A percentile compares a stretch with the other conserved stretches of the same genome.
phyloP scores from a whole-genome alignment of 2,888 invertebrate species.

The Clivina fossor region DNA sequence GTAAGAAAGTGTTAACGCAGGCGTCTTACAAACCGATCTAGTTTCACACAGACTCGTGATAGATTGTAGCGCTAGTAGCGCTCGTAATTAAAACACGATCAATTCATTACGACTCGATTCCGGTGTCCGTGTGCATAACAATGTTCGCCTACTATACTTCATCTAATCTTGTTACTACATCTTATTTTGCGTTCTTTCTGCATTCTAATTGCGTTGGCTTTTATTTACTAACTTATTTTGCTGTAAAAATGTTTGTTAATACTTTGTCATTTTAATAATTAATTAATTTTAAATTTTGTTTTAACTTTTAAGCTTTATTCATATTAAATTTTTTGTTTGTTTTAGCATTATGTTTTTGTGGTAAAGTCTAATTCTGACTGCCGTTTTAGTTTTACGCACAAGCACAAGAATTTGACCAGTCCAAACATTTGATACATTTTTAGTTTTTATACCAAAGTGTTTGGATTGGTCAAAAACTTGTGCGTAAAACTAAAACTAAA shows the following conservation, averaged over 20 bases:
- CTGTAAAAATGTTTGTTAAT: neutral
- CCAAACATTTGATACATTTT: too few species aligned
- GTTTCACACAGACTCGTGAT: slow-evolving; percentile 23
- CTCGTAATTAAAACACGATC: slow-evolving; percentile 31
- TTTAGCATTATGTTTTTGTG: too few species aligned
- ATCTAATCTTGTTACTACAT: slow-evolving; percentile 24
- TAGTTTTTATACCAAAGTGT: too few species aligned
- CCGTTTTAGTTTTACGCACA: too few species aligned
- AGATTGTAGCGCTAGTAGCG: slow-evolving; percentile 20
- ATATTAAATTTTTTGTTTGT: too few species aligned
- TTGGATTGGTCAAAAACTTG: too few species aligned
- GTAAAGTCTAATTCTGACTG: too few species aligned
- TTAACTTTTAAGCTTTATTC: too few species aligned
- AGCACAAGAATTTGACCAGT: too few species aligned
- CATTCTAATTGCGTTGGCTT: neutral
- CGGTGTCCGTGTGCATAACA: slow-evolving; percentile 24
- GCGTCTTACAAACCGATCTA: slow-evolving; percentile 9
- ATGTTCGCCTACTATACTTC: slow-evolving; percentile 19
- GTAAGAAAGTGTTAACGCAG: slow-evolving; percentile 4
- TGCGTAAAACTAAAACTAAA: too few species aligned
- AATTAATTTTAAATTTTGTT: too few species aligned
- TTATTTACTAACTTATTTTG: neutral
- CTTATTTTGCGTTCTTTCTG: neutral
- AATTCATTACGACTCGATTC: slow-evolving; percentile 31
- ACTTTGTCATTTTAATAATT: neutral